Percentiles rank a stretch among this genome's conserved stretches.
These are phyloP conservation scores for Oncorhynchus masou DNA, from an alignment of 2,113 vertebrate species.

Conservation along the genomic window DNA sequence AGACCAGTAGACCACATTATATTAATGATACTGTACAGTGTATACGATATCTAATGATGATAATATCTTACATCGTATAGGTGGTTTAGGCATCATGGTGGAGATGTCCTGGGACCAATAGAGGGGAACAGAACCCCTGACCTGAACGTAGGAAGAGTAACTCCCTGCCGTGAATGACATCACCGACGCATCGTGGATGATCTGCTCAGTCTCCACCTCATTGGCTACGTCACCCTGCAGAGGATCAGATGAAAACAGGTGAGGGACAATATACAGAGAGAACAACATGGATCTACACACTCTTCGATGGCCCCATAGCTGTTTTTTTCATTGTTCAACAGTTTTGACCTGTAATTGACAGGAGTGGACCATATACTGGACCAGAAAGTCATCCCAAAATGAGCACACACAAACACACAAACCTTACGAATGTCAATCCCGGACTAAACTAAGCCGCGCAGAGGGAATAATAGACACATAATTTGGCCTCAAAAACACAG, in stretches of 20 bases:
- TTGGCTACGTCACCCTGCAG: conserved; percentile 94
- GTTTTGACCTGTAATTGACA: too few relatives aligned
- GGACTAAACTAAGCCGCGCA: too few relatives aligned
- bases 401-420: too few relatives aligned
- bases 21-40: too few relatives aligned
- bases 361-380: too few relatives aligned
- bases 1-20: too few relatives aligned
- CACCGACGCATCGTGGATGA: conserved; percentile 91
- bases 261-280: background rate
- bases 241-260: conserved; percentile 27
- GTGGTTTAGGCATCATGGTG: conserved; percentile 99
- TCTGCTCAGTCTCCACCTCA: conserved; percentile 98
- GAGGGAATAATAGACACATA: too few relatives aligned
- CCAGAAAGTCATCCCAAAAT: too few relatives aligned
- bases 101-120: conserved; percentile 99
- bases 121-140: conserved; percentile 93
- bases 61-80: conserved; percentile 86
- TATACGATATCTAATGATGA: too few relatives aligned
- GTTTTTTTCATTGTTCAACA: too few relatives aligned
- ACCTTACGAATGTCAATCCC: too few relatives aligned
- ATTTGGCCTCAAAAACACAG: background rate
- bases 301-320: too few relatives aligned
- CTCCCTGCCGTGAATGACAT: conserved; percentile 92
- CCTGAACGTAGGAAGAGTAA: conserved; percentile 96
- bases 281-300: background rate